These are phyloP conservation scores for Bombus waltoni DNA, from an alignment of 1,140 invertebrate genomes.

Conservation along the genomic window DNA sequence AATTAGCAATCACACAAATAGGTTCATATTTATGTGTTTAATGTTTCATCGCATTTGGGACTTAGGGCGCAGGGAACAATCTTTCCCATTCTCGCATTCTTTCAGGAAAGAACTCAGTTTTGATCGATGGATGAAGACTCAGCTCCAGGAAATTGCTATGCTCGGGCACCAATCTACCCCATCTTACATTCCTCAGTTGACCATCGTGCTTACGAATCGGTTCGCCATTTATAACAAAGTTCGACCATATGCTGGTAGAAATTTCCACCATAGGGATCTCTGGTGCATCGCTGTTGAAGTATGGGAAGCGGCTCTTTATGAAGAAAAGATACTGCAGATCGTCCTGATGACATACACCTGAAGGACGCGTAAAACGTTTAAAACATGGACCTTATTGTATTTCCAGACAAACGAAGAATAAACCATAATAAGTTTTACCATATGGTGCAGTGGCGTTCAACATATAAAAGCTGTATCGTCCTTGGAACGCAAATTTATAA, in stretches of 20 bases:
- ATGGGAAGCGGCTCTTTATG: slow-evolving; percentile 72
- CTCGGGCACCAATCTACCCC: slow-evolving; percentile 81
- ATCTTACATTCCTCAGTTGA: slow-evolving; percentile 74
- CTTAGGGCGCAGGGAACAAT: slow-evolving; percentile 78
- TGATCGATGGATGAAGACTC: slow-evolving; percentile 77
- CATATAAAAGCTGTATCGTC: slow-evolving; percentile 81
- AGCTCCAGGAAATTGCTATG: slow-evolving; percentile 84
- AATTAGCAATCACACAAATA: background rate
- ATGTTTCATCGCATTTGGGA: background rate
- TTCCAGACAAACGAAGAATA: background rate
- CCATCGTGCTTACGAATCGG: slow-evolving; percentile 64
- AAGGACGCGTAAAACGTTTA: slow-evolving; percentile 21
- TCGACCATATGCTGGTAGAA: slow-evolving; percentile 74
- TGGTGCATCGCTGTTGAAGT: slow-evolving; percentile 63
- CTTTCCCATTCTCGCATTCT: slow-evolving; percentile 84
- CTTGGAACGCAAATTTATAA: slow-evolving; percentile 84
- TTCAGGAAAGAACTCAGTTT: slow-evolving; percentile 81
- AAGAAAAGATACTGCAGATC: slow-evolving; percentile 86
- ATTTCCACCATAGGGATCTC: slow-evolving; percentile 72
- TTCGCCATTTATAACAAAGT: slow-evolving; percentile 76
- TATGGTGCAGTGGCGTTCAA: slow-evolving; percentile 80
- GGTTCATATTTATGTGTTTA: background rate
- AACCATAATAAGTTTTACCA: slow-evolving; percentile 66
- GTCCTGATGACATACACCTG: slow-evolving; percentile 85
- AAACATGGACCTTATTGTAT: background rate